phyloP scores from a whole-genome alignment of 2,113 vertebrate species.

The Phrynosoma blainvillii region DNA sequence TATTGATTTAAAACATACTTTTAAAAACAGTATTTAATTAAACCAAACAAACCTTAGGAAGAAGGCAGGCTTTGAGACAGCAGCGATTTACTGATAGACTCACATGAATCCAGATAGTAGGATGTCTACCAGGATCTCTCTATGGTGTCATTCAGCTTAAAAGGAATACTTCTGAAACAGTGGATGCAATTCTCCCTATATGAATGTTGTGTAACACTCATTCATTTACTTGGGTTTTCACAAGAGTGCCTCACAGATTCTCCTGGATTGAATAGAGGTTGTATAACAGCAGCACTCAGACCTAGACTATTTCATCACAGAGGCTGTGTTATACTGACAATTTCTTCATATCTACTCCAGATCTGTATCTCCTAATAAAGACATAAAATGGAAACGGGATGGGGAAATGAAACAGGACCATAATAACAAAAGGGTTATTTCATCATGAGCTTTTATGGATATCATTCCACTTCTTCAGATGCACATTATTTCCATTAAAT shows the following conservation, averaged over 20 bases:
- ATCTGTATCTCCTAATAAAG: no score
- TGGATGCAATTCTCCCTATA: neutral
- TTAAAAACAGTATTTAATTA: conserved; percentile 41
- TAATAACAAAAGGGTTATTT: no score
- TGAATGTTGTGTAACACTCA: neutral
- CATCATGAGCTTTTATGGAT: no score
- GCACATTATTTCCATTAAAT: no score
- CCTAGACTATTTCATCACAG: neutral
- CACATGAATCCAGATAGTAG: conserved; percentile 5
- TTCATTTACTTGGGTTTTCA: neutral
- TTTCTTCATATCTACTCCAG: neutral
- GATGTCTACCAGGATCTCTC: neutral
- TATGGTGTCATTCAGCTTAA: neutral
- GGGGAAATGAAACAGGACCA: no score
- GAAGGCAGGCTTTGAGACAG: conserved; percentile 6
- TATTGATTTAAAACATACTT: conserved; percentile 34
- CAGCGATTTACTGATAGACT: neutral
- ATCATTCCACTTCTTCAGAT: no score
- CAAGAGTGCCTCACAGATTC: neutral
- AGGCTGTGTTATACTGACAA: neutral
- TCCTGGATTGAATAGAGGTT: neutral
- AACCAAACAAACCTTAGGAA: conserved; percentile 33
- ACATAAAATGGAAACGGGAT: no score
- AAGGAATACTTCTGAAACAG: conserved; percentile 1
- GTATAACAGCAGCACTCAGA: neutral